Conservation (phyloP, 2,888 invertebrate genomes). For the Scotopteryx bipunctaria region DNA sequence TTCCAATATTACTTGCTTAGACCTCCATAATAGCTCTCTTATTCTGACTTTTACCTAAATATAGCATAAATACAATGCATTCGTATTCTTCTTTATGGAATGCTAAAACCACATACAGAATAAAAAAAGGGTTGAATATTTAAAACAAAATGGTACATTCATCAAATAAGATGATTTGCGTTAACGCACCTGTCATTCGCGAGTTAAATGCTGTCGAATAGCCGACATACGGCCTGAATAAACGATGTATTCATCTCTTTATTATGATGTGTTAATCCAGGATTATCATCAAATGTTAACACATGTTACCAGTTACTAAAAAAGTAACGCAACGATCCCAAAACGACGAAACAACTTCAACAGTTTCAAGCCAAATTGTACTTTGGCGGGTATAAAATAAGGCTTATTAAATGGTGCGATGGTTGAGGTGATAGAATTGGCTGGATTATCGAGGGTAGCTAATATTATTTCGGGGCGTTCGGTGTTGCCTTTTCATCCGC, state of each 20-base stretch:
- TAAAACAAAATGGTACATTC: conserved; percentile 30
- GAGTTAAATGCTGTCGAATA: conserved; percentile 69
- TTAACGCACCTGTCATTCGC: conserved; percentile 72
- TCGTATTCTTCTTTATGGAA: too few species aligned
- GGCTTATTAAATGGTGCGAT: conserved; percentile 46
- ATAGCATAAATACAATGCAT: too few species aligned
- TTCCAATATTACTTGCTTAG: too few species aligned
- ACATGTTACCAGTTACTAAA: conserved; percentile 82
- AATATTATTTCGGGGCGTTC: conserved; percentile 83
- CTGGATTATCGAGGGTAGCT: conserved; percentile 80
- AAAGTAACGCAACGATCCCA: conserved; percentile 50
- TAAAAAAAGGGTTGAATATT: conserved; percentile 19
- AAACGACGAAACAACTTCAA: conserved; percentile 39
- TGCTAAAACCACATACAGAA: conserved; percentile 9
- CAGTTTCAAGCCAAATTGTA: conserved; percentile 41
- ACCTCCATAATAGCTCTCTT: too few species aligned
- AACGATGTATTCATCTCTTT: conserved; percentile 81
- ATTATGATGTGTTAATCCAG: conserved; percentile 83
- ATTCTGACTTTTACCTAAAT: too few species aligned
- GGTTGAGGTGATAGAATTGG: conserved; percentile 61
- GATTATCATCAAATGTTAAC: conserved; percentile 84
- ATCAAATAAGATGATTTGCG: conserved; percentile 69
- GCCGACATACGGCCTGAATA: conserved; percentile 78
- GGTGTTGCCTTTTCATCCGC: conserved; percentile 83
- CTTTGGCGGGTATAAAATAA: conserved; percentile 47